These are phyloP conservation scores for Pheucticus melanocephalus DNA, from an alignment of 2,113 vertebrate genomes.

Conservation along the genomic window DNA sequence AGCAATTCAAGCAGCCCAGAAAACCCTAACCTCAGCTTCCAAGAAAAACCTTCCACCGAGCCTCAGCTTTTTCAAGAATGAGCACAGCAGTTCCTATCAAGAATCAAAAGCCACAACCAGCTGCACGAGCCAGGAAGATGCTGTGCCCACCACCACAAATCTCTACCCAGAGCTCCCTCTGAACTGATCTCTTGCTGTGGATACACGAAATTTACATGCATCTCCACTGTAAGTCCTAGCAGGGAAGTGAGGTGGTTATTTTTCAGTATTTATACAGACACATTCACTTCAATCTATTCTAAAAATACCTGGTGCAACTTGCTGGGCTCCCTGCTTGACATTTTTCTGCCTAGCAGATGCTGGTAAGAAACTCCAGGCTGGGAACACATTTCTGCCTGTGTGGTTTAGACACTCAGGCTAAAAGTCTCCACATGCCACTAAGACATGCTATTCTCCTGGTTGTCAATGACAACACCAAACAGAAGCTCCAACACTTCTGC, in stretches of 20 bases:
- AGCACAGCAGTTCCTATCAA: neutral
- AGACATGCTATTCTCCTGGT: neutral
- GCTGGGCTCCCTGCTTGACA: neutral
- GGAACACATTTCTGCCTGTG: neutral
- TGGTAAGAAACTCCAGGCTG: neutral
- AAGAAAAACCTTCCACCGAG: neutral
- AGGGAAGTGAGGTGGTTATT: neutral
- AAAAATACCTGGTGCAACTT: neutral
- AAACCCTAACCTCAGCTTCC: neutral
- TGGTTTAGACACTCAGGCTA: neutral
- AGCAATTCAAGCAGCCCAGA: neutral
- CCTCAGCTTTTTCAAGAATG: neutral
- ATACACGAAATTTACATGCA: fast-evolving
- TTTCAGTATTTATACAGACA: neutral
- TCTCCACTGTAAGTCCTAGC: neutral
- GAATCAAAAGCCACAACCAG: neutral
- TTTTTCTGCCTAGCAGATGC: neutral
- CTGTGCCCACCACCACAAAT: neutral
- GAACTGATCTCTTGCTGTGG: neutral
- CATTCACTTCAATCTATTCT: neutral
- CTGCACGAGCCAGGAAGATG: neutral
- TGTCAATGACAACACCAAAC: conserved; percentile 54
- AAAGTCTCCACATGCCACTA: neutral
- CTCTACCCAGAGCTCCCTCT: neutral
- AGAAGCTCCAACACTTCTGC: neutral